Conservation (phyloP, 2,888 invertebrate species). For the Hartigia nigra region DNA sequence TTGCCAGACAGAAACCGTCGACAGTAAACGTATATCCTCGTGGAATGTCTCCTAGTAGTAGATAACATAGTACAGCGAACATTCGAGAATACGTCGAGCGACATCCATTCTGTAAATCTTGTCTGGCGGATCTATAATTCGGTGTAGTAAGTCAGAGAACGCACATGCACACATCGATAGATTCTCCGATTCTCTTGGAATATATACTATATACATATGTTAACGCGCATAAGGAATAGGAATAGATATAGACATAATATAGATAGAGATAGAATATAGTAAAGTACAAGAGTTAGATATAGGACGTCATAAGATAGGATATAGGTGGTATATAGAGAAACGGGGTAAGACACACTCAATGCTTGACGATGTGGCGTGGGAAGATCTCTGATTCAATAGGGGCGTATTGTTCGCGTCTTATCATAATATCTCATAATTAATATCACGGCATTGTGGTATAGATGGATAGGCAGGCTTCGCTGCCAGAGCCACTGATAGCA, state of each 20-base stretch:
- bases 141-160: constrained; percentile 14
- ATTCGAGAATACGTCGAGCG: constrained; percentile 21
- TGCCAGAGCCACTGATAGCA: constrained; percentile 64
- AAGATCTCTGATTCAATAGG: constrained; percentile 62
- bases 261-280: neutral
- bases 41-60: neutral
- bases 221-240: neutral
- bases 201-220: neutral
- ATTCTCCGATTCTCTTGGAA: neutral
- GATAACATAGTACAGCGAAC: constrained; percentile 6
- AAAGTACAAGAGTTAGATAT: constrained; percentile 3
- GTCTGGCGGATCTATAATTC: constrained; percentile 23
- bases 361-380: constrained; percentile 27
- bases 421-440: constrained; percentile 67
- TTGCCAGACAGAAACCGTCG: neutral
- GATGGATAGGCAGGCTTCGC: constrained; percentile 64
- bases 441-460: constrained; percentile 66
- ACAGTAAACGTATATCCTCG: neutral
- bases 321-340: constrained; percentile 4
- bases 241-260: neutral
- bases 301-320: constrained; percentile 1
- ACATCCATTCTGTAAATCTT: constrained; percentile 26
- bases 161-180: constrained; percentile 7
- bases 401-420: constrained; percentile 66
- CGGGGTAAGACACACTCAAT: constrained; percentile 24